Evolutionary conservation across 1,140 invertebrate genomes (phyloP).

Genomic region (Ceratitis capitata): DNA sequence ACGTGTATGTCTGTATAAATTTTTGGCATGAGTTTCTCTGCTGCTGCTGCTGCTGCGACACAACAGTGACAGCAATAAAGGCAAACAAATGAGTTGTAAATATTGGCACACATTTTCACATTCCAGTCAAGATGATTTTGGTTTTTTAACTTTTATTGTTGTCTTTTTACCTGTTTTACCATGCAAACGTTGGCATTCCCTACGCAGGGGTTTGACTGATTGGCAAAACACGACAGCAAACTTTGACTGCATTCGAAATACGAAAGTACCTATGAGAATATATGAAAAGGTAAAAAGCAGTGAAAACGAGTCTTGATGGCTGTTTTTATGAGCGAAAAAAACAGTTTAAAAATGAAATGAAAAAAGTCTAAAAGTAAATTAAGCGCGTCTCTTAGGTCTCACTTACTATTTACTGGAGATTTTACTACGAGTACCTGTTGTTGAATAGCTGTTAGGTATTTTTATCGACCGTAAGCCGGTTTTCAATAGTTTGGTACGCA

Average conservation of each 20-base stretch:
- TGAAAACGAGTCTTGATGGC: background rate
- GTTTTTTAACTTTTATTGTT: no score
- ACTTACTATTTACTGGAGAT: background rate
- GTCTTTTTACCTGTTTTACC: no score
- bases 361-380: background rate
- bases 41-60: background rate
- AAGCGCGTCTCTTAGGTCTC: background rate
- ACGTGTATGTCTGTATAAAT: background rate
- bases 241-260: conserved; percentile 32
- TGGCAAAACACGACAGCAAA: background rate
- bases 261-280: background rate
- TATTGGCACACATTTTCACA: conserved; percentile 44
- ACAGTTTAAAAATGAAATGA: background rate
- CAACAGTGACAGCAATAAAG: background rate
- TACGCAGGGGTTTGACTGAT: conserved; percentile 19
- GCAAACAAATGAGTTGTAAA: conserved; percentile 35
- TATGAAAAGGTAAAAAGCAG: background rate
- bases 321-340: background rate
- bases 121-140: conserved; percentile 36
- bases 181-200: conserved; percentile 3
- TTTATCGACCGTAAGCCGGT: background rate
- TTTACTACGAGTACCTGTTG: background rate
- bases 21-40: background rate
- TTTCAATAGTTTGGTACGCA: background rate
- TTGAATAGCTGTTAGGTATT: conserved; percentile 20